Base-by-base conservation (phyloP, 1,140 invertebrate species). In the Meteorus sp. region DNA sequence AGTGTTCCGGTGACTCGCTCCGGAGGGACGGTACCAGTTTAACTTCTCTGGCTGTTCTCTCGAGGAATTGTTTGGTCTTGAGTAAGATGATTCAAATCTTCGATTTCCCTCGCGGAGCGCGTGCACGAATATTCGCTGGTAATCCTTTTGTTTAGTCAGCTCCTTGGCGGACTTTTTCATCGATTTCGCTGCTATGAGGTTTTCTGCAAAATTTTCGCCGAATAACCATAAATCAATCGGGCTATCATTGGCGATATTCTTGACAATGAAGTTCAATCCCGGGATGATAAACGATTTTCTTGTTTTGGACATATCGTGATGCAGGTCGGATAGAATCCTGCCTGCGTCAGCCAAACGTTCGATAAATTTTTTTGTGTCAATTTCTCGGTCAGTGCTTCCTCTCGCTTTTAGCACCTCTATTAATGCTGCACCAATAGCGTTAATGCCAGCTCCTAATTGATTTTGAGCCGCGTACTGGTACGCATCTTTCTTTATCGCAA, bases 111-210 rank as follows among this genome's bases (percentile, higher is more conserved):
- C 9, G 27, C 9, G 27, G 4, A 5, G 27, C 9, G 4, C 4
- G 4, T 29, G 27, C 27, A 4, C 9, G 27, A 5, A 29, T 9
- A 9, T 29, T 29, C 4, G 27, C 27, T 29, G 27, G 4, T 29
- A 9, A 29, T 9, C 27, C 9, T 4, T 5, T 29, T 29, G 4
- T 29, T 4, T 29, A 9, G 27, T 9, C 5, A 61, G 22, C 11
- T 27, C 53, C 15, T 57, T 59, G 1, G 41, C 44, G 3, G 53
- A 55, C 39, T 64, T 64, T 37, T 64, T 56, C 4, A 64, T 47
- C 1, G 56, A 44, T 29, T 65, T 55, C 8, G 59, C 59, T 9
- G 48, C 20, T 37, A 60, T 65, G 1, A 62, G 22, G 9, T 50
- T 52, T 35, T 65, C 62, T 0, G 35, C 2, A 39, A 64, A 55